Conservation (phyloP, 2,797 vertebrate species). For the Champsocephalus esox region DNA sequence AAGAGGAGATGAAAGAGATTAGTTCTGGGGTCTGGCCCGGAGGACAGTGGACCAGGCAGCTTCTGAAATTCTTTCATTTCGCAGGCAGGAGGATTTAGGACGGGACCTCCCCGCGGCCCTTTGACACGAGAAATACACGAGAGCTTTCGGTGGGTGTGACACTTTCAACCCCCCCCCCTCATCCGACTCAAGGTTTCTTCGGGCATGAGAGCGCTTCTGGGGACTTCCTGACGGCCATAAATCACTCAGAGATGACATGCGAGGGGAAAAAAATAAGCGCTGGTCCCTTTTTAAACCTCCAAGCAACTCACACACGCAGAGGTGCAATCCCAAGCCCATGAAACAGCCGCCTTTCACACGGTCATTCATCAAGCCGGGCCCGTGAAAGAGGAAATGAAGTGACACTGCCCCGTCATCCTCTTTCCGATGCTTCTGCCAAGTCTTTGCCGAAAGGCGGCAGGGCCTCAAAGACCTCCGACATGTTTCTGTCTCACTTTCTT, state of each 20-base stretch:
- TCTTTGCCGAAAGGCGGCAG: slow-evolving; percentile 43
- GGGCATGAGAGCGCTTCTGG: slow-evolving; percentile 55
- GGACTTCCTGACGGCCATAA: slow-evolving; percentile 68
- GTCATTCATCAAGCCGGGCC: slow-evolving; percentile 66
- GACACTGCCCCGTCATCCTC: slow-evolving; percentile 63
- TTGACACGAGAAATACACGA: slow-evolving; percentile 70
- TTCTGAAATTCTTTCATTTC: slow-evolving; percentile 75
- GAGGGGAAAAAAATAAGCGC: neutral
- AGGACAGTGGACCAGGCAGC: slow-evolving; percentile 76
- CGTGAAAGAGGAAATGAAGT: slow-evolving; percentile 69
- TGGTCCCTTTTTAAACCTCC: slow-evolving; percentile 25
- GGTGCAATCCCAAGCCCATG: slow-evolving; percentile 26
- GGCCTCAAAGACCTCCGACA: slow-evolving; percentile 52
- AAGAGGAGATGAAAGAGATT: slow-evolving; percentile 80
- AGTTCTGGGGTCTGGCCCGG: slow-evolving; percentile 76
- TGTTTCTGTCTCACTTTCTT: slow-evolving; percentile 49
- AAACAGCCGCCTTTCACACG: slow-evolving; percentile 60
- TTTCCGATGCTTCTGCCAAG: slow-evolving; percentile 71
- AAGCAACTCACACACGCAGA: slow-evolving; percentile 13
- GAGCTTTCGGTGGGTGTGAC: slow-evolving; percentile 55
- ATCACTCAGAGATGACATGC: slow-evolving; percentile 69
- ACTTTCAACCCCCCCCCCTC: slow-evolving; percentile 12
- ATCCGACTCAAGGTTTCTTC: slow-evolving; percentile 47
- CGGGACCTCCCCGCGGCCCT: slow-evolving; percentile 67
- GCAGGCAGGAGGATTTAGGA: slow-evolving; percentile 75